phyloP scores from a whole-genome alignment of 2,888 invertebrate species.

The Drosophila nr. perissopoda region DNA sequence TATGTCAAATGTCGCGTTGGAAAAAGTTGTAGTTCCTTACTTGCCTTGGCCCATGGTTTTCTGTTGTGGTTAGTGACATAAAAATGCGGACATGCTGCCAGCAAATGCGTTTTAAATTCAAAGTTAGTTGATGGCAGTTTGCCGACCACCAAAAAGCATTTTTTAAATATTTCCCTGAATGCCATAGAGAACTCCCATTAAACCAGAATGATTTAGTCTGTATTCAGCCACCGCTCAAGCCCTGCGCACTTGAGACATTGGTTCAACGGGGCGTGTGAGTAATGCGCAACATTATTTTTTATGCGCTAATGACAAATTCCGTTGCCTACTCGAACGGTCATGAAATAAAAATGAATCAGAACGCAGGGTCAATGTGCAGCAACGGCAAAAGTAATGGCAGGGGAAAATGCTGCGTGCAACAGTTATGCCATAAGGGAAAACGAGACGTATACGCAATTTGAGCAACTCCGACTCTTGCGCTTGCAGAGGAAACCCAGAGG shows the following conservation, averaged over 20 bases:
- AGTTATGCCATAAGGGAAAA: conserved; percentile 35
- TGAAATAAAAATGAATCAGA: conserved; percentile 56
- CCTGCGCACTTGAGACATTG: conserved; percentile 14
- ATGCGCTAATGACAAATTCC: conserved; percentile 50
- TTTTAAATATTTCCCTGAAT: conserved; percentile 18
- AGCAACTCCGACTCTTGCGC: conserved; percentile 26
- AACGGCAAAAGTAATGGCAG: not conserved
- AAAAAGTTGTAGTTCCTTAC: conserved; percentile 36
- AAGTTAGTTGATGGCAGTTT: conserved; percentile 36
- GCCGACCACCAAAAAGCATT: conserved; percentile 23
- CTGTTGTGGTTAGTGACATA: conserved; percentile 45
- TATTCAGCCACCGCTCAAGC: conserved; percentile 2
- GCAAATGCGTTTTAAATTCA: conserved; percentile 42
- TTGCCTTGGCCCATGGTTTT: conserved; percentile 31
- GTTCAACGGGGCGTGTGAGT: conserved; percentile 13
- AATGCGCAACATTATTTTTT: conserved; percentile 22
- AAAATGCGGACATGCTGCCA: conserved; percentile 45
- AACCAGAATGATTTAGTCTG: not conserved
- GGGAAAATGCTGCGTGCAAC: conserved; percentile 33
- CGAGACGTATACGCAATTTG: conserved; percentile 54
- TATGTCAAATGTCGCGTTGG: conserved; percentile 73
- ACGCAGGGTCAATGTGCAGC: conserved; percentile 29
- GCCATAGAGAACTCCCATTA: conserved; percentile 2
- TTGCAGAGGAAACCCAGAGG: conserved; percentile 72
- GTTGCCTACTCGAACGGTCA: conserved; percentile 12